phyloP scores from a whole-genome alignment of 2,888 invertebrate species.

The Callyntrura guangdongensis region DNA sequence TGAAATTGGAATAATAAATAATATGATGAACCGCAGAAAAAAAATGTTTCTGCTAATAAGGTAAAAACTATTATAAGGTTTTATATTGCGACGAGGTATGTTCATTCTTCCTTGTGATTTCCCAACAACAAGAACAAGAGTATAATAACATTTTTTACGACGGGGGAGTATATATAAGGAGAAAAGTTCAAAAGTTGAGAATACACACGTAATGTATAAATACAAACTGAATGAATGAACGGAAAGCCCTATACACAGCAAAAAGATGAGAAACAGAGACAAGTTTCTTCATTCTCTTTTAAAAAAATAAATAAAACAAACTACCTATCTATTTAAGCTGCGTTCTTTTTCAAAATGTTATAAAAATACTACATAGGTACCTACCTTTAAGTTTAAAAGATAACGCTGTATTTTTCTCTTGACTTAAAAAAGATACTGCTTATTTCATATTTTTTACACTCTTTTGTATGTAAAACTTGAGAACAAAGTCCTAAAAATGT shows the following conservation, averaged over 20 bases:
- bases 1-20: conserved; percentile 22
- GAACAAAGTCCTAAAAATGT: too few species aligned
- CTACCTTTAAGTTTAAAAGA: too few species aligned
- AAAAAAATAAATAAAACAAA: neutral
- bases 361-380: too few species aligned
- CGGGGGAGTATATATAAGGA: neutral
- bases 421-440: too few species aligned
- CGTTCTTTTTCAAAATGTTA: too few species aligned
- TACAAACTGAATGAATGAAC: conserved; percentile 18
- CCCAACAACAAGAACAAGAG: neutral
- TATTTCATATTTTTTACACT: too few species aligned
- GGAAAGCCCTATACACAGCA: conserved; percentile 28
- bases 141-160: too few species aligned
- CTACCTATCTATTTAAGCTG: too few species aligned
- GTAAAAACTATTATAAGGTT: neutral
- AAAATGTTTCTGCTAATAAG: conserved; percentile 7
- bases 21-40: neutral
- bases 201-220: neutral
- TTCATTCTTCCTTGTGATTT: neutral
- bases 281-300: conserved; percentile 12
- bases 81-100: neutral
- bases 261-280: conserved; percentile 46
- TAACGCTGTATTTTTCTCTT: too few species aligned
- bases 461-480: too few species aligned
- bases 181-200: conserved; percentile 37